Evolutionary conservation across 35 echinoderm and acorn worm species (phyloP).

Genomic region (Ophioderma brevispina): DNA sequence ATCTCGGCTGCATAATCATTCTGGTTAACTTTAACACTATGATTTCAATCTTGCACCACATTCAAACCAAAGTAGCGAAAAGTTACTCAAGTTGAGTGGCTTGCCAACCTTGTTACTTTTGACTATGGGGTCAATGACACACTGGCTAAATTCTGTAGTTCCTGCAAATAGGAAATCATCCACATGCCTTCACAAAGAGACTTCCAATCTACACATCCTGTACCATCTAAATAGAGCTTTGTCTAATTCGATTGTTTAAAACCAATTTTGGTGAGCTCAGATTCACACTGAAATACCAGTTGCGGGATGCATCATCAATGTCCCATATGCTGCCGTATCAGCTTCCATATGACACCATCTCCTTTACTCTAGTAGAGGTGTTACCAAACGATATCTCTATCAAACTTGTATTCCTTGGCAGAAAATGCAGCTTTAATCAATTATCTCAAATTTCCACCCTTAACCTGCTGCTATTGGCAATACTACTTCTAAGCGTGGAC

Average conservation of each 20-base stretch:
- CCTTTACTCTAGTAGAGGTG: background rate
- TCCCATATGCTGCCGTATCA: conserved; percentile 20
- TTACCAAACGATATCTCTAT: conserved; percentile 1
- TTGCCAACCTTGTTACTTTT: conserved; percentile 53
- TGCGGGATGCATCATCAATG: conserved; percentile 20
- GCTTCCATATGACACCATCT: conserved; percentile 29
- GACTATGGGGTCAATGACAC: conserved; percentile 29
- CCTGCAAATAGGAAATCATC: conserved; percentile 47
- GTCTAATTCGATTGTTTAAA: conserved; percentile 7
- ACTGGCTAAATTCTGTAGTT: conserved; percentile 19
- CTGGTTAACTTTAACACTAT: conserved; percentile 28
- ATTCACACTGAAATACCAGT: conserved; percentile 36
- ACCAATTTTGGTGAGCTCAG: background rate
- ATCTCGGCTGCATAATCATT: conserved; percentile 36
- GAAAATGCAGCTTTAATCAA: conserved; percentile 3
- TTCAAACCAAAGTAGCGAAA: conserved; percentile 25
- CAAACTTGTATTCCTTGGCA: conserved; percentile 3
- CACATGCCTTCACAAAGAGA: background rate
- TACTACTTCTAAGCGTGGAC: background rate
- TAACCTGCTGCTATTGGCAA: conserved; percentile 8
- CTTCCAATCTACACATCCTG: background rate
- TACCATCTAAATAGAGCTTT: conserved; percentile 24
- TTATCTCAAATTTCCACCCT: conserved; percentile 5
- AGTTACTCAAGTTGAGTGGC: conserved; percentile 25
- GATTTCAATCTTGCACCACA: background rate